Percentiles rank a stretch among this genome's conserved stretches.
Conservation (phyloP, 1,140 invertebrate species). For the Drosophila sechellia region DNA sequence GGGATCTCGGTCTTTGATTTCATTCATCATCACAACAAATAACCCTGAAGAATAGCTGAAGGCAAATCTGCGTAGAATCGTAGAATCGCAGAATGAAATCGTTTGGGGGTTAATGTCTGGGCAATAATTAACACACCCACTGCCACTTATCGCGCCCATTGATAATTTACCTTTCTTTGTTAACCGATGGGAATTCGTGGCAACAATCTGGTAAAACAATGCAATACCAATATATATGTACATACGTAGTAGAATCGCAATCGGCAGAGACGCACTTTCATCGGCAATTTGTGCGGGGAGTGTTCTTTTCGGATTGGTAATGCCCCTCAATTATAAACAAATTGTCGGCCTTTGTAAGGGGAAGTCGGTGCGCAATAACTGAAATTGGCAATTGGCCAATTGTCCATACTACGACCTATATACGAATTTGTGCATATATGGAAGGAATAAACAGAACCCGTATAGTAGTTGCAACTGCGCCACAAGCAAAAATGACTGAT, state of each 20-base stretch:
- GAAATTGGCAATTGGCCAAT: conserved; percentile 57
- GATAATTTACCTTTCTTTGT: conserved; percentile 17
- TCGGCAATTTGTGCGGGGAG: too few relatives aligned
- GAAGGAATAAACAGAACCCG: neutral
- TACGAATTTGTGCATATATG: neutral
- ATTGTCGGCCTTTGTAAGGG: conserved; percentile 12
- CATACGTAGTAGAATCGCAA: neutral
- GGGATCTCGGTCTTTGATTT: too few relatives aligned
- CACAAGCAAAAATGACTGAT: neutral
- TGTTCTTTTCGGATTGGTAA: neutral
- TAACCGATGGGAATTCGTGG: neutral
- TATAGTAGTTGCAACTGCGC: conserved; percentile 2
- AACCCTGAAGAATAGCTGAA: too few relatives aligned
- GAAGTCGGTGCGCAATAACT: conserved; percentile 60
- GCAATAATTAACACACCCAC: neutral
- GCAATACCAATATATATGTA: too few relatives aligned
- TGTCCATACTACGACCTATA: conserved; percentile 23
- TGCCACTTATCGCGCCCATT: conserved; percentile 4
- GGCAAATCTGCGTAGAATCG: neutral
- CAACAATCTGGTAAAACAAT: neutral
- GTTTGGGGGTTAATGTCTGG: neutral
- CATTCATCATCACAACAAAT: too few relatives aligned
- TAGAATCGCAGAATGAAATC: neutral
- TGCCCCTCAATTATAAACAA: conserved; percentile 27
- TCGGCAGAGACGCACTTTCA: conserved; percentile 30